These are phyloP conservation scores for Pomacea maculata DNA, from an alignment of 1,140 invertebrate species.

Conservation along the genomic window DNA sequence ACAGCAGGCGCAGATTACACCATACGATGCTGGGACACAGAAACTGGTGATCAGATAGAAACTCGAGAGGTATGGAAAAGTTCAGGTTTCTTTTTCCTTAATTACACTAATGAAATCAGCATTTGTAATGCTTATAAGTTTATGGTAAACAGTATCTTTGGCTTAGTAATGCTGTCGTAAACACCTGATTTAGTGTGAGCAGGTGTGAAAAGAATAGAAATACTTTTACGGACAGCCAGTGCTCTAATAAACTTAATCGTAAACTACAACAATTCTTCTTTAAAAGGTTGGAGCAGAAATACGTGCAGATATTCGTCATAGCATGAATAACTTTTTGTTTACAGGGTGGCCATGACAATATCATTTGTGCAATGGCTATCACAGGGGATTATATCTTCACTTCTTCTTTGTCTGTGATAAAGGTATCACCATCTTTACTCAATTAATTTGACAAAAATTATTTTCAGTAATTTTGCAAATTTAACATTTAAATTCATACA, in stretches of 20 bases:
- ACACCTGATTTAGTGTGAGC: too few species aligned
- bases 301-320: too few species aligned
- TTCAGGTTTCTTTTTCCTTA: slow-evolving; percentile 1
- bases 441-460: neutral
- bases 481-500: too few species aligned
- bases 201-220: too few species aligned
- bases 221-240: too few species aligned
- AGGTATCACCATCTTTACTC: slow-evolving; percentile 39
- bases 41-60: slow-evolving; percentile 34
- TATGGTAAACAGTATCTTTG: neutral
- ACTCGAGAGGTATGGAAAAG: slow-evolving; percentile 36
- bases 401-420: slow-evolving; percentile 57
- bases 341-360: slow-evolving; percentile 60
- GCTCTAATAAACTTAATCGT: too few species aligned
- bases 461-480: neutral
- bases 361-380: slow-evolving; percentile 55
- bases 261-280: too few species aligned
- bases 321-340: slow-evolving; percentile 9
- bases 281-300: too few species aligned
- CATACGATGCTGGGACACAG: slow-evolving; percentile 50
- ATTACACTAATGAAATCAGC: neutral
- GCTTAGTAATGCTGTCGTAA: too few species aligned
- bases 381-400: slow-evolving; percentile 52
- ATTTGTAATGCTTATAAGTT: neutral
- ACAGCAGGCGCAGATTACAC: slow-evolving; percentile 54